phyloP scores from a whole-genome alignment of 2,797 vertebrate genomes.

The Argentina silus region DNA sequence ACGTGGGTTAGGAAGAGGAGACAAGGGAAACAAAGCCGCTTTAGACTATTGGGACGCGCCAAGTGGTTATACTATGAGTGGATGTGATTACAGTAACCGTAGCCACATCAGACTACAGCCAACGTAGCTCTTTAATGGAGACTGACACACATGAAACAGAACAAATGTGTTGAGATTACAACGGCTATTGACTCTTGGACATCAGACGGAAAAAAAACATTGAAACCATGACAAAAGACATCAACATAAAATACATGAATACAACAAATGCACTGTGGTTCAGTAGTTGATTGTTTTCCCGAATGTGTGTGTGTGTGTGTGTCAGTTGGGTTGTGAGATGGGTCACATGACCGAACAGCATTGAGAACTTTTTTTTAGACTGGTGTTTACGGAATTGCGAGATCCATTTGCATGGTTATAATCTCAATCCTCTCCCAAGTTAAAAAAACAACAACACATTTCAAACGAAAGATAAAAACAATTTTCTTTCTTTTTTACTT shows the following conservation, averaged over 20 bases:
- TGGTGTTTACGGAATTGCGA: no score
- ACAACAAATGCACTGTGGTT: neutral
- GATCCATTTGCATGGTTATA: no score
- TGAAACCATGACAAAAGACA: neutral
- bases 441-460: no score
- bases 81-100: neutral
- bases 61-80: neutral
- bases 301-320: neutral
- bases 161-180: neutral
- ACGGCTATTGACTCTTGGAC: neutral
- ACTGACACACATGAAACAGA: neutral
- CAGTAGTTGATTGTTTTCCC: neutral
- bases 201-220: neutral
- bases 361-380: no score
- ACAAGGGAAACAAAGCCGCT: neutral
- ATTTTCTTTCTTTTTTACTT: neutral
- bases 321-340: conserved; percentile 1
- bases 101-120: neutral
- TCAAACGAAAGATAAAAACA: neutral
- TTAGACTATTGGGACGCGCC: neutral
- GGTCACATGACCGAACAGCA: neutral
- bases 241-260: neutral
- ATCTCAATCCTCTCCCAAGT: no score
- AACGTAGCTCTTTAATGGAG: neutral
- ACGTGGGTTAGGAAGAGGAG: neutral